Evolutionary conservation across 2,113 vertebrate species (phyloP).

Genomic region (Anolis sagrei): DNA sequence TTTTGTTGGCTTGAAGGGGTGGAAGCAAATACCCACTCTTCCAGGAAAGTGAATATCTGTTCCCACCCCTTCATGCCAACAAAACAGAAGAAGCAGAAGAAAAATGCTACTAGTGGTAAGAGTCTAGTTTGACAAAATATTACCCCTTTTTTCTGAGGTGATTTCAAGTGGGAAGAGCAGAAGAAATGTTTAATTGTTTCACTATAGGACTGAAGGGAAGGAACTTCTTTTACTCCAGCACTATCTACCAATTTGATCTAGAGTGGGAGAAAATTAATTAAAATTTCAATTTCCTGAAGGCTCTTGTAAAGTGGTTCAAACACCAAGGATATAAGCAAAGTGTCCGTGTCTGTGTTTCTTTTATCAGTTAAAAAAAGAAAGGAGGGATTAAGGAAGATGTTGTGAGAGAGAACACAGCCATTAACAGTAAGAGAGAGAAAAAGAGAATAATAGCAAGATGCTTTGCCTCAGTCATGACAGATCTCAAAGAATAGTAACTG

Average conservation of each 20-base stretch:
- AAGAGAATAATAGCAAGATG: background rate
- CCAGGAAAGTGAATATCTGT: no score
- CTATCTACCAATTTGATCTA: constrained; percentile 59
- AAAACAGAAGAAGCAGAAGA: constrained; percentile 48
- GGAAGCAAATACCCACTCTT: constrained; percentile 35
- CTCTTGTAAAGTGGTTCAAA: constrained; percentile 40
- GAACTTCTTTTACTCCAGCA: constrained; percentile 15
- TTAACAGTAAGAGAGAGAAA: background rate
- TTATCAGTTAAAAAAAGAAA: constrained; percentile 40
- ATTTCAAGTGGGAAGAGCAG: constrained; percentile 61
- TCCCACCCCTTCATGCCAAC: no score
- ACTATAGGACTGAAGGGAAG: constrained; percentile 44
- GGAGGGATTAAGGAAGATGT: constrained; percentile 21
- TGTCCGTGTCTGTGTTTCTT: constrained; percentile 20
- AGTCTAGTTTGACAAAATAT: constrained; percentile 48
- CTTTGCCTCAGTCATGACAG: background rate
- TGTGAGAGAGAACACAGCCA: background rate
- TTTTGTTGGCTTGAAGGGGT: background rate
- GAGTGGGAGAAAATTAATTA: constrained; percentile 52
- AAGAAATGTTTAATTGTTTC: constrained; percentile 53
- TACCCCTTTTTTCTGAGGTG: constrained; percentile 54
- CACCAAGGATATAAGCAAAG: constrained; percentile 17
- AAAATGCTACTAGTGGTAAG: constrained; percentile 34
- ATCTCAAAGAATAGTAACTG: background rate
- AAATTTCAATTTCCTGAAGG: constrained; percentile 58